Base-by-base conservation (phyloP, 1,140 invertebrate genomes). In the Neomicropteryx cornuta region DNA sequence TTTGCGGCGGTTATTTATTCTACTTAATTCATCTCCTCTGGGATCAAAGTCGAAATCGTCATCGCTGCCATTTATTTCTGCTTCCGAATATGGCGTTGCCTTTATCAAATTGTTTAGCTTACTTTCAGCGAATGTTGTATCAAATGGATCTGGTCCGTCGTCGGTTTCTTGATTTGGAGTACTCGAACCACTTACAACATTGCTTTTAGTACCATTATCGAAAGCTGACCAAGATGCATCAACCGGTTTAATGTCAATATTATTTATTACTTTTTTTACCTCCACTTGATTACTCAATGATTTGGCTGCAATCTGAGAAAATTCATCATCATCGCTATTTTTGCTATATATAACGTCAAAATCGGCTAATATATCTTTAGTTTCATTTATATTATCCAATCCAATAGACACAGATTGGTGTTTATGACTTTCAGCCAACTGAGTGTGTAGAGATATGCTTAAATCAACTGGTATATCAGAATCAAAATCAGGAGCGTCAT, bases 181-280 rank as follows among this genome's bases (percentile, higher is more conserved):
- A 50, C 85, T 85, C 3, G 88, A 86, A 36, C 91, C 86, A 46
- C n/a, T n/a, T n/a, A n/a, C n/a, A n/a, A n/a, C n/a, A n/a, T n/a
- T n/a, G n/a, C n/a, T n/a, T n/a, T n/a, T n/a, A n/a, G n/a, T n/a
- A n/a, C n/a, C 85, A 1, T 64, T 62, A 48, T 69, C 72, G 55
- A 78, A 78, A 23, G 73, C 76, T 29, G 71, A 70, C 74, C 76
- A 79, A 36, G 65, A 59, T 42, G 69, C 67, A 45, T 68, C 56
- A 30, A 69, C 59, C n/a, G 66, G 58, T 20, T 44, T 43, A 33
- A 52, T 32, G 37, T 45, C 42, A 20, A 46, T 21, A 19, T 36
- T 33, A 5, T 57, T 46, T 38, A 55, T 46, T 44, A 58, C 33
- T 49, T 59, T 59, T n/a, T 42, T 40, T 21, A 66, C 55, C 46